A percentile compares a stretch with the other conserved stretches of the same genome.
These are phyloP conservation scores for Mesitornis unicolor DNA, from an alignment of 2,113 vertebrate genomes.

Conservation along the genomic window DNA sequence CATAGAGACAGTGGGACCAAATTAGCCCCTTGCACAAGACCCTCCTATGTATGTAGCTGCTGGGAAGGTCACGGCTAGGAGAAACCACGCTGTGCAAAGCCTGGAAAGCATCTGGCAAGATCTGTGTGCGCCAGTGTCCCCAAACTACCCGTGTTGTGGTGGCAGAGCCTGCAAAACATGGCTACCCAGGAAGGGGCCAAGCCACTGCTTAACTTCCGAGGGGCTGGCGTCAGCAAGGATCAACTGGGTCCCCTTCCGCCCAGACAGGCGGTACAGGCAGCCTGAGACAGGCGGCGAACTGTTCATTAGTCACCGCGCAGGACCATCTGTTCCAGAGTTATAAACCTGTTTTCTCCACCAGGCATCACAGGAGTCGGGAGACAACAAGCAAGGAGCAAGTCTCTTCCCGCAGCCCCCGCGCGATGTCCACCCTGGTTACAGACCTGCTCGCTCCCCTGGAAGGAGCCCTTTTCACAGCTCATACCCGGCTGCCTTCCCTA, in stretches of 20 bases:
- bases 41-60: not conserved
- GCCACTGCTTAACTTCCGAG: accelerated
- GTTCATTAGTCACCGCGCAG: not conserved
- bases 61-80: constrained; percentile 31
- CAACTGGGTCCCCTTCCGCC: not conserved
- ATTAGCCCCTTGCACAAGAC: not conserved
- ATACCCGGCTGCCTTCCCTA: not conserved
- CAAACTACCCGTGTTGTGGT: not conserved
- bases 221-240: accelerated
- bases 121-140: not conserved
- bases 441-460: not conserved
- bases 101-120: not conserved
- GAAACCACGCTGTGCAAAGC: not conserved
- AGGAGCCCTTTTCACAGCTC: not conserved
- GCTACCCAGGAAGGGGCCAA: not conserved
- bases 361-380: not conserved
- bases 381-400: not conserved
- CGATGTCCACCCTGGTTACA: accelerated
- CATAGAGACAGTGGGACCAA: not conserved
- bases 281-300: not conserved
- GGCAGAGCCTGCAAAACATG: not conserved
- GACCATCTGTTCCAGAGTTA: constrained; percentile 7
- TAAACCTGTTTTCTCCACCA: not conserved
- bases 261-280: not conserved
- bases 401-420: not conserved